Conservation (phyloP, 2,888 invertebrate species). For the Phortica okadai region DNA sequence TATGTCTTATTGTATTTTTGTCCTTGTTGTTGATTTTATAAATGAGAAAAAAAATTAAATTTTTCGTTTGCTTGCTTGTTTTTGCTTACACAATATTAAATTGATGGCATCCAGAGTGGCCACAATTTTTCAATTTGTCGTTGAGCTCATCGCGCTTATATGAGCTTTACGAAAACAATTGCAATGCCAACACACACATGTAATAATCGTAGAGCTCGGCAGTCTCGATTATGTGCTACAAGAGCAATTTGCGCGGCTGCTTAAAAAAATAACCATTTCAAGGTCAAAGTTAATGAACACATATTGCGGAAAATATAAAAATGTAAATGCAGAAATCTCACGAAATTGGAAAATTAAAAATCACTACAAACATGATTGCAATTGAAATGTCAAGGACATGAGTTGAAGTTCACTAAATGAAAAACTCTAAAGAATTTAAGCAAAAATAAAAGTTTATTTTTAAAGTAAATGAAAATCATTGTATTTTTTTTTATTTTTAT, state of each 20-base stretch:
- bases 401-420: neutral
- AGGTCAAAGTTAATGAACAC: constrained; percentile 26
- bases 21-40: neutral
- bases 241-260: neutral
- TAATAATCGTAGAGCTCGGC: neutral
- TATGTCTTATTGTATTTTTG: neutral
- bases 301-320: constrained; percentile 14
- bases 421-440: neutral
- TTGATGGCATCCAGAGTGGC: constrained; percentile 10
- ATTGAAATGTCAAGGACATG: constrained; percentile 17
- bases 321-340: constrained; percentile 3
- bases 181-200: neutral
- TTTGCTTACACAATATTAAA: neutral
- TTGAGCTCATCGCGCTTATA: constrained; percentile 12
- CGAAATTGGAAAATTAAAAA: constrained; percentile 14
- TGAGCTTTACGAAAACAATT: constrained; percentile 3
- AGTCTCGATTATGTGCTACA: neutral
- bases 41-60: neutral
- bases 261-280: constrained; percentile 13
- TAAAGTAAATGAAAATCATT: neutral
- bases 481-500: neutral
- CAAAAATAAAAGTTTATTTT: neutral
- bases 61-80: neutral
- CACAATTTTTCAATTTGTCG: constrained; percentile 15
- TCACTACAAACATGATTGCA: neutral